Percentiles rank a stretch among this genome's conserved stretches.
These are phyloP conservation scores for Lasius fuliginosus DNA, from an alignment of 2,888 invertebrate genomes.

Conservation along the genomic window DNA sequence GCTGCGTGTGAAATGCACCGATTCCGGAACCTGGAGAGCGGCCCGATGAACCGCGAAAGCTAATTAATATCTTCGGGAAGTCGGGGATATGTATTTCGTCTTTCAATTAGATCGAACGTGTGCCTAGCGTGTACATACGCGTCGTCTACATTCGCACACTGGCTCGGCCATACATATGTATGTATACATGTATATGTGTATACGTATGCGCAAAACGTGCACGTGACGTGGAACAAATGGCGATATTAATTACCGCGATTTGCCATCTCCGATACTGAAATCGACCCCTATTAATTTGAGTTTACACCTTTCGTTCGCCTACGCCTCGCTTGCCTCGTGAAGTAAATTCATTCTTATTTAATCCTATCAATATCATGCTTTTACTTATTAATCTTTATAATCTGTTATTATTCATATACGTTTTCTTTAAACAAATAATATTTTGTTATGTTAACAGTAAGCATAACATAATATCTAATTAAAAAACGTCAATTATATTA, in stretches of 20 bases:
- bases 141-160: constrained; percentile 27
- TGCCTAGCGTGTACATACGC: constrained; percentile 11
- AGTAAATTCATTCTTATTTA: constrained; percentile 21
- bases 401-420: neutral
- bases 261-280: constrained; percentile 76
- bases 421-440: neutral
- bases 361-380: neutral
- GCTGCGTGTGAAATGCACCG: constrained; percentile 59
- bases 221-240: constrained; percentile 77
- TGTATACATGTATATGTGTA: constrained; percentile 38
- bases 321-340: constrained; percentile 29
- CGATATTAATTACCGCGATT: constrained; percentile 79
- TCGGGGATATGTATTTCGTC: constrained; percentile 66
- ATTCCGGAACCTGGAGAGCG: constrained; percentile 50
- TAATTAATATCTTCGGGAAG: constrained; percentile 76
- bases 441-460: neutral
- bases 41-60: constrained; percentile 73
- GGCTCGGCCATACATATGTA: constrained; percentile 7
- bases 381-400: neutral
- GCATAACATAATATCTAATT: neutral
- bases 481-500: neutral
- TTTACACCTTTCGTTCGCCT: constrained; percentile 49
- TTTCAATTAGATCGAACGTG: constrained; percentile 72
- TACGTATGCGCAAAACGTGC: constrained; percentile 55
- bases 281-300: constrained; percentile 67